A percentile compares a stretch with the other conserved stretches of the same genome.
Evolutionary conservation across 1,140 invertebrate species (phyloP).

Genomic region (Tetramorium parvispinum): DNA sequence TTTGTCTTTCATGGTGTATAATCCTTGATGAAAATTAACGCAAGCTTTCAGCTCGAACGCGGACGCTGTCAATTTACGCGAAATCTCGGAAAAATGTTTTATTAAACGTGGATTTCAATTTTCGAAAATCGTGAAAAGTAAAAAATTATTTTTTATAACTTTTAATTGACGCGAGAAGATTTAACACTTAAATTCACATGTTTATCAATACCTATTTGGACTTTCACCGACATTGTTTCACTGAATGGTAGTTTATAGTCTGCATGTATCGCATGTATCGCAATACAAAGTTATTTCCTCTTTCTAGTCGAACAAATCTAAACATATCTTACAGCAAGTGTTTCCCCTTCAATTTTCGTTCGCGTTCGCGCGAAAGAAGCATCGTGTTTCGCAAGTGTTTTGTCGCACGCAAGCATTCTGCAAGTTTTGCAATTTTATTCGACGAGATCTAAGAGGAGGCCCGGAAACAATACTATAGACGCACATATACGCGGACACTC

Average conservation of each 20-base stretch:
- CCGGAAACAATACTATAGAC: slow-evolving; percentile 68
- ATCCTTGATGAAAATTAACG: not conserved
- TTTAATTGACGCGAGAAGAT: not conserved
- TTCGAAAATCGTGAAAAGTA: not conserved
- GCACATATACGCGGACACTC: slow-evolving; percentile 31
- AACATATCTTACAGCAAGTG: not conserved
- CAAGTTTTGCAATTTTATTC: slow-evolving; percentile 65
- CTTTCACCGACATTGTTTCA: not conserved
- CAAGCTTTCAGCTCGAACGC: not conserved
- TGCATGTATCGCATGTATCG: not conserved
- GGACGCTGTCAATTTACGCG: not conserved
- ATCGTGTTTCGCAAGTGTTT: not conserved
- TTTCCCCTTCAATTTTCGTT: not conserved
- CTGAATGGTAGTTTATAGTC: not conserved
- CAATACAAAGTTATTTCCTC: not conserved
- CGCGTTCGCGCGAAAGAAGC: not conserved
- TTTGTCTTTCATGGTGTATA: not conserved
- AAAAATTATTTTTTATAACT: not conserved
- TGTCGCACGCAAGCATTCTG: slow-evolving; percentile 4
- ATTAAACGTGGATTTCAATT: not conserved
- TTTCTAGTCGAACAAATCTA: slow-evolving; percentile 27
- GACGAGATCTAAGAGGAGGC: not conserved
- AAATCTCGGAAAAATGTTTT: not conserved
- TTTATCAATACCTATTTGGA: not conserved
- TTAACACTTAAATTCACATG: not conserved